These are phyloP conservation scores for Amiota communis DNA, from an alignment of 2,888 invertebrate genomes.

Conservation along the genomic window DNA sequence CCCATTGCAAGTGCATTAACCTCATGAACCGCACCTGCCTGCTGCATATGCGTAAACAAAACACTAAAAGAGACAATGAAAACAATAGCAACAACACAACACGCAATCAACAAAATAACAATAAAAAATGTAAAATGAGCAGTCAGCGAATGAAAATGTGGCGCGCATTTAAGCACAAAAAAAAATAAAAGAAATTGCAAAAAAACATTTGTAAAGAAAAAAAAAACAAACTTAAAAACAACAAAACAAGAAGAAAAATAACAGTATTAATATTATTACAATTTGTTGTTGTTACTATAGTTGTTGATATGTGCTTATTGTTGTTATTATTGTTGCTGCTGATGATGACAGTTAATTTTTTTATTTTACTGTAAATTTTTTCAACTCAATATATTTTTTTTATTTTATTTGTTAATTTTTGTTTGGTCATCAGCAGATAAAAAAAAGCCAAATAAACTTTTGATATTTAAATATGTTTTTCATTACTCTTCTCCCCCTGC, in stretches of 20 bases:
- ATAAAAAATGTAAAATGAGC: background rate
- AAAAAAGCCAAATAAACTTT: no score
- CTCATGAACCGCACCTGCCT: background rate
- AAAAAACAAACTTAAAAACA: slow-evolving; percentile 2
- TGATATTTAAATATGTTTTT: no score
- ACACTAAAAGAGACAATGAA: slow-evolving; percentile 51
- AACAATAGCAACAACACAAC: background rate
- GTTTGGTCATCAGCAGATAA: no score
- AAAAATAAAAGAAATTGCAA: background rate
- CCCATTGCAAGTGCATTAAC: no score
- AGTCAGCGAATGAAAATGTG: background rate
- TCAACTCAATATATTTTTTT: no score
- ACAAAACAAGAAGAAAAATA: background rate
- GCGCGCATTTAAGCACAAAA: background rate
- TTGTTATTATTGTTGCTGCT: background rate
- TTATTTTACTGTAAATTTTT: background rate
- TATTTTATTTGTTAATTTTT: no score
- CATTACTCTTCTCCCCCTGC: no score
- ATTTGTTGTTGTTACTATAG: no score
- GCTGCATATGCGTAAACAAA: slow-evolving; percentile 34
- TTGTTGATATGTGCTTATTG: no score
- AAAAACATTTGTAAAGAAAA: background rate
- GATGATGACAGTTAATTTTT: background rate
- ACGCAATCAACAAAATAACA: background rate
- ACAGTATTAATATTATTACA: no score